Base-by-base conservation (phyloP, 2,888 invertebrate species). In the Oligia fasciuncula region DNA sequence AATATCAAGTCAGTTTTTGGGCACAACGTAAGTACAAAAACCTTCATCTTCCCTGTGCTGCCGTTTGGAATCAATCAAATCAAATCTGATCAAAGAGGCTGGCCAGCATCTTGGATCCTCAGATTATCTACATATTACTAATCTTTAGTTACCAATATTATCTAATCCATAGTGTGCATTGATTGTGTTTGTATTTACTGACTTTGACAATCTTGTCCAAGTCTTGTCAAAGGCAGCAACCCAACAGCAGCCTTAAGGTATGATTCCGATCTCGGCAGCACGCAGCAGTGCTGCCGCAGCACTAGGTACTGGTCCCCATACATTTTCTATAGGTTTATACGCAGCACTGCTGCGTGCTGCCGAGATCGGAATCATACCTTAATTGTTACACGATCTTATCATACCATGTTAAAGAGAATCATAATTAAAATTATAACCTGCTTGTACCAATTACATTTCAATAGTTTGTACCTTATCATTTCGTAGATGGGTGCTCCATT, bases 1-100 rank as follows among this genome's bases (percentile, higher is more conserved):
- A 73, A 74, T 49, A 71, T 74, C 62, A 74, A 78, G 29, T 71
- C 80, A 57, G 84, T 84, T 49, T 85, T 84, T 73, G 85, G 79
- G 4, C 75, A 82, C 9, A 79, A 79, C 14, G 79, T 79, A 79
- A 81, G 79, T 82, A 73, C 51, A 40, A 57, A 57, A 43, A 17
- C 1, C 19, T 35, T 23, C 14, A 14, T 23, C 9, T 46, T 43
- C 35, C 46, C 8, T 13, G 35, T 13, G 35, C 40, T 76, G 29
- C 23, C 0, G n/a, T 75, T 29, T 29, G 29, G 29, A 29, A 29
- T 29, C 29, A 29, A 29, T 29, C 29, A 29, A 29, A 29, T 29
- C 29, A 29, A 29, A 29, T 29, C 4, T 40, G 5, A 67, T 43
- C n/a, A 43, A 43, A 17, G 43, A 23, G 40, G n/a, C 43, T 43